Base-by-base conservation (phyloP, 2,113 vertebrate genomes). In the Scortum barcoo region DNA sequence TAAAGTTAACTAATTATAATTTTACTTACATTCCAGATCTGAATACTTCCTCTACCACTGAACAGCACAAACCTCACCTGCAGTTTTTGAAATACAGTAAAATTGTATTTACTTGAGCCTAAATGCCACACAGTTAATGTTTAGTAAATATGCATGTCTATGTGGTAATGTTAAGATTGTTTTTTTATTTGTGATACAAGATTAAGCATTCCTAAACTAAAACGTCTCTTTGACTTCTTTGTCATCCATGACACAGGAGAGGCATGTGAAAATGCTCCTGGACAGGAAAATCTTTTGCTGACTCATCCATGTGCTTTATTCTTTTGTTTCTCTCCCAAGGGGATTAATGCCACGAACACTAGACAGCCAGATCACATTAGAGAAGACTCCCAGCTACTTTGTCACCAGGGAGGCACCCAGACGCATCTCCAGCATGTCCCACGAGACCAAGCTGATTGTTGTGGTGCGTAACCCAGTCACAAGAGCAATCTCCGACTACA, bases 321-420 rank as follows among this genome's bases (percentile, higher is more conserved):
- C 72, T 58, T 86, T 28, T 83, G 56, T 94, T 86, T 0, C 0
- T 70, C 72, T 83, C 78, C 85, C 56, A 91, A 99, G 98, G 94
- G 96, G 95, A 80, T 92, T 99, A 79, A 99, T 99, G 98, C 98
- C 98, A 0, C 94, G 97, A 7, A 98, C 98, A 0, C 91, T 97
- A 0, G 97, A 98, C 90, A 96, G 94, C 82, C 98, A 99, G 93
- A 97, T 99, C 94, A 99, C 98, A 0, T 93, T 99, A 89, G 98
- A 99, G 95, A 99, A 99, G 94, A 99, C 98, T 0, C 98, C 98
- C 70, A 99, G 98, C 92, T 99, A 99, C 87, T 99, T 98, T 0
- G 97, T 99, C 72, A 99, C 98, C 24, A 94, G 95, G 13, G 98
- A 99, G 72, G 96, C 98, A 0, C 98, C 98, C 0, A 94, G 95